Evolutionary conservation across 2,888 invertebrate genomes (phyloP).

Genomic region (Lydus trimaculatus): DNA sequence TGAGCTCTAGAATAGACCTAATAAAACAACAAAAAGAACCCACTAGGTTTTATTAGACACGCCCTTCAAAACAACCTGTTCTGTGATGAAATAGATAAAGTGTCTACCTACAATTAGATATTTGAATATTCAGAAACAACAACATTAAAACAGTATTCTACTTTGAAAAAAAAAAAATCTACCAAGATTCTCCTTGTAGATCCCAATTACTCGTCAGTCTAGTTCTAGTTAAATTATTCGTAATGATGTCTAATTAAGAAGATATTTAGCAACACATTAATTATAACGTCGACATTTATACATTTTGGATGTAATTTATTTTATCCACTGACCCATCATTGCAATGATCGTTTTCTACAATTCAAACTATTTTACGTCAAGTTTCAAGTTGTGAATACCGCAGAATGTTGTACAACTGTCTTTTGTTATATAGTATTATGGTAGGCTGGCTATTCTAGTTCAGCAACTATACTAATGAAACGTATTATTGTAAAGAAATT

Average conservation of each 20-base stretch:
- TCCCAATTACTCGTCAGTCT: constrained; percentile 15
- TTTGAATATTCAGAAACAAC: neutral
- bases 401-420: constrained; percentile 4
- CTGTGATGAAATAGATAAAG: neutral
- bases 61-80: constrained; percentile 15
- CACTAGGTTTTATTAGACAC: constrained; percentile 35
- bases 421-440: neutral
- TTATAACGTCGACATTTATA: constrained; percentile 40
- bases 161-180: neutral
- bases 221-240: constrained; percentile 36
- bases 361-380: constrained; percentile 2
- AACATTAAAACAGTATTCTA: neutral
- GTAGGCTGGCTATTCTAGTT: neutral
- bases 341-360: neutral
- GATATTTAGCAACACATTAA: constrained; percentile 44
- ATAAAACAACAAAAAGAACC: constrained; percentile 34
- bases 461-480: constrained; percentile 12
- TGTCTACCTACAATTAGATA: neutral
- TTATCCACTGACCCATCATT: constrained; percentile 24
- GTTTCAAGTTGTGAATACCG: neutral
- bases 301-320: constrained; percentile 40
- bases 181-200: neutral
- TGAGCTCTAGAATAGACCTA: constrained; percentile 32
- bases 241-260: constrained; percentile 44
- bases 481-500: constrained; percentile 16